Base-by-base conservation (phyloP, 2,797 vertebrate genomes). In the Rhincodon typus region DNA sequence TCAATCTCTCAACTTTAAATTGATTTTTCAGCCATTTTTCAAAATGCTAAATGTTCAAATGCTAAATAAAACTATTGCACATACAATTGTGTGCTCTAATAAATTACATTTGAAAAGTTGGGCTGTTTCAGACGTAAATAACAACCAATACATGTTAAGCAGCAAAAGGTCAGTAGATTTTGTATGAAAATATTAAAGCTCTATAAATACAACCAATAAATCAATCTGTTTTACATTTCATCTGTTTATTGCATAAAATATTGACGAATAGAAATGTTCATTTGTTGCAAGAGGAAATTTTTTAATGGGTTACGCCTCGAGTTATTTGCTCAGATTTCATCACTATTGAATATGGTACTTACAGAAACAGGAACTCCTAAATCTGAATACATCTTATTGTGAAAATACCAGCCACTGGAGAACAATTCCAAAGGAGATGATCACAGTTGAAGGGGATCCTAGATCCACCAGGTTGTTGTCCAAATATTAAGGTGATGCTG, bases 141-240 rank as follows among this genome's bases (percentile, higher is more conserved):
- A 42, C 62, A 93, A 67, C 62, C 21, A 91, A n/a, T 66, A 23
- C 17, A 91, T 91, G 34, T 23, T 91, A 88, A 88, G 88, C 34
- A 67, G 57, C 82, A 84, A 46, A 84, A 84, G 34, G 88, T 19
- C 66, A 91, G 0, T 42, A 42, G n/a, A 67, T 69, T 69, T 69
- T 93, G 66, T 69, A 93, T 93, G n/a, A 42, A 93, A 93, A 93
- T 69, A 93, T 67, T 67, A 91, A 93, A 93, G 62, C n/a, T 93
- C 66, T 93, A 93, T 93, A 93, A 38, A 93, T 67, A 69, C 66
- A 93, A 91, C 57, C 30, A 91, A 7, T n/a, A 34, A 91, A 67
- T 66, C 34, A 91, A 91, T 91, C 53, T 91, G 88, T 69, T 93
- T 69, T 93, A 93, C n/a, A 93, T 42, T 30, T 66, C 67, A 93